Conservation (phyloP, 2,113 vertebrate species). For the Sylvia atricapilla region DNA sequence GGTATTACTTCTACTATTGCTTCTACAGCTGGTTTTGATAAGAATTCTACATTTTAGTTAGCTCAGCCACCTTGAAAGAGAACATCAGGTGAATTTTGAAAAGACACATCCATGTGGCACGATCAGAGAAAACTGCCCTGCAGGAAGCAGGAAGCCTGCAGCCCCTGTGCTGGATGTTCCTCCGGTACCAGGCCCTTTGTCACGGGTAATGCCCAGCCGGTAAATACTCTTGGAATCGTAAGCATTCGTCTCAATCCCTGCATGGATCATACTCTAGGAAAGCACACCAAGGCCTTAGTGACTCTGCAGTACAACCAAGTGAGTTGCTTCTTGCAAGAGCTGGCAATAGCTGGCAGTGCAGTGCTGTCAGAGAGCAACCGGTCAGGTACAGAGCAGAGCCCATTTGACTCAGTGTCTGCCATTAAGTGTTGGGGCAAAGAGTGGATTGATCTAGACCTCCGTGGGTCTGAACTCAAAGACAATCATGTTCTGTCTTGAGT, state of each 20-base stretch:
- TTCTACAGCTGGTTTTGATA: neutral
- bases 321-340: neutral
- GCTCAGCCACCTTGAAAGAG: no score
- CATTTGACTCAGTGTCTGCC: neutral
- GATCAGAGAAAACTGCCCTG: neutral
- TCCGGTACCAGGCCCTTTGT: neutral
- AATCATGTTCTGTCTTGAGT: no score
- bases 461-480: neutral
- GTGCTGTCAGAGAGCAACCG: neutral
- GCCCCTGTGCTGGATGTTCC: neutral
- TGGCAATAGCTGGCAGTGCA: neutral
- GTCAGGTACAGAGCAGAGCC: neutral
- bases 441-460: neutral
- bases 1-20: neutral
- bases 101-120: neutral
- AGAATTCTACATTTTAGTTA: no score
- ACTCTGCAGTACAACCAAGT: neutral
- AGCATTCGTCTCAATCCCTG: neutral
- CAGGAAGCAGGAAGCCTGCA: neutral
- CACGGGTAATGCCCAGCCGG: neutral
- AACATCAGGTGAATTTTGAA: neutral
- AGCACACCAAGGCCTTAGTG: neutral
- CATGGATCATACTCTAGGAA: neutral
- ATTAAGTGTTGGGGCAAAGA: neutral
- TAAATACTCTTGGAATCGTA: neutral